phyloP scores from a whole-genome alignment of 1,140 invertebrate genomes.

The Spodoptera litura region DNA sequence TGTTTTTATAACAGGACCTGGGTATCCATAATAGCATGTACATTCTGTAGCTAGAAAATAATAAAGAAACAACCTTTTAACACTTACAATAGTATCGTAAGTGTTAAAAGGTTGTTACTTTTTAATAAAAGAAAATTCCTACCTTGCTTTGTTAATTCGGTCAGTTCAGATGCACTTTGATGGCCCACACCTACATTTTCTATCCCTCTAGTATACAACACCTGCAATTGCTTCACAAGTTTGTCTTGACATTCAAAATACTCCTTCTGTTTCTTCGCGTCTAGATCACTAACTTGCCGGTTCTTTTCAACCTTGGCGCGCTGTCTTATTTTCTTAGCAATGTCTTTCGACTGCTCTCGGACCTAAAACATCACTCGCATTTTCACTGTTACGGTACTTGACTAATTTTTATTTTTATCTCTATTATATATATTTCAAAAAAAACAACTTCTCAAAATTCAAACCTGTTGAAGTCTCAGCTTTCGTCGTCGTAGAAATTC shows the following conservation, averaged over 20 bases:
- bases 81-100: too few relatives aligned
- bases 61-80: too few relatives aligned
- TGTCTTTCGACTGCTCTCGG: conserved; percentile 84
- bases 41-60: too few relatives aligned
- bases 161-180: conserved; percentile 66
- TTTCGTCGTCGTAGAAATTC: conserved; percentile 81
- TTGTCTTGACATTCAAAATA: conserved; percentile 75
- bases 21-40: too few relatives aligned
- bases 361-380: conserved; percentile 68
- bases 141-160: conserved; percentile 62
- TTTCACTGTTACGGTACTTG: conserved; percentile 14
- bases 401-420: conserved; percentile 29
- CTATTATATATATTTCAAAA: conserved; percentile 26
- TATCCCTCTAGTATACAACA: conserved; percentile 71
- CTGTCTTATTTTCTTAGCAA: conserved; percentile 82
- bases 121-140: not conserved
- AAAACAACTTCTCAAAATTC: conserved; percentile 52
- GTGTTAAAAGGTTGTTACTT: too few relatives aligned
- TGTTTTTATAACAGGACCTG: too few relatives aligned
- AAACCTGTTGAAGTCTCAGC: conserved; percentile 83
- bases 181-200: conserved; percentile 77
- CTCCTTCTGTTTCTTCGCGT: conserved; percentile 72
- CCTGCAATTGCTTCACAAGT: conserved; percentile 73
- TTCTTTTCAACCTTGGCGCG: conserved; percentile 79
- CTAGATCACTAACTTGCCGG: conserved; percentile 65